Conservation (phyloP, 37 sponge, comb jelly and placozoan species). For the Spongilla lacustris region DNA sequence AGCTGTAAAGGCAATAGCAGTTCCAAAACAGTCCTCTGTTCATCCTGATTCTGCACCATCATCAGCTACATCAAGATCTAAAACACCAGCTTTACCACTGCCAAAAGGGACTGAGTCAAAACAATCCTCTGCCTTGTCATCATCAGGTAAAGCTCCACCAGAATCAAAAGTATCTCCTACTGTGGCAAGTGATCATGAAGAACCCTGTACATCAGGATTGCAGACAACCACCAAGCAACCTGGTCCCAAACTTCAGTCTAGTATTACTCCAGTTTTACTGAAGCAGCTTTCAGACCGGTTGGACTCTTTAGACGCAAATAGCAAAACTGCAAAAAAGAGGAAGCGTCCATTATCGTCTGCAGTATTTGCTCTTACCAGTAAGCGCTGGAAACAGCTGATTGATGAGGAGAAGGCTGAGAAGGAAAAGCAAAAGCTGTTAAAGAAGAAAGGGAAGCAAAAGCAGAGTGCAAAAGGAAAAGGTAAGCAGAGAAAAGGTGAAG, state of each 20-base stretch:
- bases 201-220: neutral
- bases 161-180: neutral
- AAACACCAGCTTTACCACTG: too few relatives aligned
- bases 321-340: neutral
- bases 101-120: too few relatives aligned
- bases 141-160: neutral
- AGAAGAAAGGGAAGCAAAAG: neutral
- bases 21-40: too few relatives aligned
- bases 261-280: neutral
- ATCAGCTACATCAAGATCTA: too few relatives aligned
- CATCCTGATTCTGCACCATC: too few relatives aligned
- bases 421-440: neutral
- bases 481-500: neutral
- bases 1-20: too few relatives aligned
- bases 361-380: neutral
- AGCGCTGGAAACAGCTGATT: neutral
- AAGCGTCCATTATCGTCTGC: neutral
- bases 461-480: neutral
- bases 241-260: neutral
- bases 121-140: too few relatives aligned
- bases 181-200: neutral
- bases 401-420: neutral
- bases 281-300: neutral
- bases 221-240: neutral
- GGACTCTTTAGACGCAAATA: neutral